Evolutionary conservation across 2,888 invertebrate genomes (phyloP).

Genomic region (Leucoma salicis): DNA sequence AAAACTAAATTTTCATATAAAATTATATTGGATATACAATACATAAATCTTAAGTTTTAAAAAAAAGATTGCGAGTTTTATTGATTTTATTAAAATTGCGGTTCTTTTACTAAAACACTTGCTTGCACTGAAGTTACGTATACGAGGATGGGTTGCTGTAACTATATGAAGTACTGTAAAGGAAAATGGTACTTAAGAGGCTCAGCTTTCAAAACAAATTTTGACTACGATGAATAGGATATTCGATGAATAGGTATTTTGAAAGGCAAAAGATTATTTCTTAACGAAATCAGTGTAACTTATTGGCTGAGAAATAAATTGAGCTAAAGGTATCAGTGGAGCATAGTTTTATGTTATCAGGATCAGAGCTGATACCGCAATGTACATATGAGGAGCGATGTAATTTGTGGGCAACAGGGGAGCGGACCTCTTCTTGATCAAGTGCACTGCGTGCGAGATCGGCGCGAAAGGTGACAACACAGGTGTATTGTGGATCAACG

Average conservation of each 20-base stretch:
- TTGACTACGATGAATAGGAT: constrained; percentile 14
- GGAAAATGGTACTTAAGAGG: constrained; percentile 32
- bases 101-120: too few relatives aligned
- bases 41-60: too few relatives aligned
- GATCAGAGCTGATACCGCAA: constrained; percentile 39
- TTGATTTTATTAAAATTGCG: too few relatives aligned
- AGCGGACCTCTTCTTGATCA: constrained; percentile 59
- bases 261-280: constrained; percentile 20
- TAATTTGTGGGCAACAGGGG: constrained; percentile 30
- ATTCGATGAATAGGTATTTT: constrained; percentile 24
- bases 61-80: too few relatives aligned
- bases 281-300: constrained; percentile 11
- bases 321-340: constrained; percentile 46
- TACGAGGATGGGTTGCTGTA: constrained; percentile 15
- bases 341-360: constrained; percentile 41
- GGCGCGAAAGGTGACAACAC: constrained; percentile 30
- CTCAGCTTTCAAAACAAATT: constrained; percentile 5
- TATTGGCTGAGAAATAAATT: constrained; percentile 17
- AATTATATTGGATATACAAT: too few relatives aligned
- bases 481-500: constrained; percentile 17
- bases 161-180: constrained; percentile 27
- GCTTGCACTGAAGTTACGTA: too few relatives aligned
- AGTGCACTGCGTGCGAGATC: constrained; percentile 44
- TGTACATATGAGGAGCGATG: constrained; percentile 38
- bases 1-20: too few relatives aligned